Conservation (phyloP, 2,888 invertebrate species). For the Thereva unica region DNA sequence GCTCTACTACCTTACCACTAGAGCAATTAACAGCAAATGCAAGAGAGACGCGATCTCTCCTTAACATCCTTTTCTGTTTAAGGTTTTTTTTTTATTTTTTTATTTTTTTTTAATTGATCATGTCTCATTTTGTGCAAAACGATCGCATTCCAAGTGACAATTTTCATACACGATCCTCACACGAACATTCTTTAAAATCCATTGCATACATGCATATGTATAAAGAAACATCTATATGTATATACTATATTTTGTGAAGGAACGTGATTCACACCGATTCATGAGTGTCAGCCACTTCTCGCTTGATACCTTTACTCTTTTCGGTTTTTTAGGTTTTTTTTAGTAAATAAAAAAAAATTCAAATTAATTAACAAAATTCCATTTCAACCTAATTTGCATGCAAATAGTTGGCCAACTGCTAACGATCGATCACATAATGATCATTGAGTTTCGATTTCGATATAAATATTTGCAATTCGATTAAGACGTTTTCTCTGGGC, state of each 20-base stretch:
- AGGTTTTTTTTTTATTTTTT: not conserved
- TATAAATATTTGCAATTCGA: constrained; percentile 9
- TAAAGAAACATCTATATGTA: not conserved
- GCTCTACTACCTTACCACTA: constrained; percentile 13
- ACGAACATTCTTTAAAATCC: constrained; percentile 30
- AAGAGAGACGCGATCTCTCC: not conserved
- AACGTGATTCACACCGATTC: too few species aligned
- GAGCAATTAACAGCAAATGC: constrained; percentile 29
- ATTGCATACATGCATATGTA: constrained; percentile 1
- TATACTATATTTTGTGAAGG: too few species aligned
- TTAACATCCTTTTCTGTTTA: not conserved
- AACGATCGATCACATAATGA: constrained; percentile 34
- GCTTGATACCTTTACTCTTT: too few species aligned
- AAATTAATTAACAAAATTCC: constrained; percentile 37
- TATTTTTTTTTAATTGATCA: constrained; percentile 18
- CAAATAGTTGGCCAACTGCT: constrained; percentile 37
- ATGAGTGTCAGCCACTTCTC: too few species aligned
- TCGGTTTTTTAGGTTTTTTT: too few species aligned
- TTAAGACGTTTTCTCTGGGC: constrained; percentile 6
- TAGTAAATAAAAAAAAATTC: constrained; percentile 9
- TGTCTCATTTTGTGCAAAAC: constrained; percentile 26
- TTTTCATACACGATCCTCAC: constrained; percentile 26
- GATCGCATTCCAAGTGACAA: constrained; percentile 27
- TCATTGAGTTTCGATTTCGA: constrained; percentile 1
- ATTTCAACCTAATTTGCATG: constrained; percentile 36